Evolutionary conservation across 2,797 vertebrate species (phyloP).

Genomic region (Podargus strigoides): DNA sequence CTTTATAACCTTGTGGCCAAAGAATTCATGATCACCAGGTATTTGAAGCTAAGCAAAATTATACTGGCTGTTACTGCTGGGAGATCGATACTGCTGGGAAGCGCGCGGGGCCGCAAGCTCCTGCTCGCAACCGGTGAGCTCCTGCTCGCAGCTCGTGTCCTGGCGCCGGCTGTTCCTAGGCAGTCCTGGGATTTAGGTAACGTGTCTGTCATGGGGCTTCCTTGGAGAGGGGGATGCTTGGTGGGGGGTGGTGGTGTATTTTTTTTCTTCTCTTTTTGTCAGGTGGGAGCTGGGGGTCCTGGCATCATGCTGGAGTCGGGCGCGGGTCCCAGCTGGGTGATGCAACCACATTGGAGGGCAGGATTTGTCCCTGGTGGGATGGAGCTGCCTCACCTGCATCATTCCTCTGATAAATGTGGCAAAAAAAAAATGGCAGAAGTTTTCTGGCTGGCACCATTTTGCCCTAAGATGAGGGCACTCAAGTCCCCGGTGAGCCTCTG

Average conservation of each 20-base stretch:
- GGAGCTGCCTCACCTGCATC: not conserved
- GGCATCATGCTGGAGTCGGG: accelerated
- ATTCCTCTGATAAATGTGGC: not conserved
- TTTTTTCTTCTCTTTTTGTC: accelerated
- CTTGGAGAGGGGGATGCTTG: too few species aligned
- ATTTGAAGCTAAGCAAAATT: conserved; percentile 71
- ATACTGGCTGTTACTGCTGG: conserved; percentile 36
- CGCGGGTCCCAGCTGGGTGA: accelerated
- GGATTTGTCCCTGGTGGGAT: not conserved
- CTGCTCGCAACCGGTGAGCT: not conserved
- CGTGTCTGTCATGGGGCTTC: too few species aligned
- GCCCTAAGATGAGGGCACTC: accelerated
- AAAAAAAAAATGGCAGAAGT: not conserved
- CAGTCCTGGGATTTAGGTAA: not conserved
- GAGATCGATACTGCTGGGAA: conserved; percentile 59
- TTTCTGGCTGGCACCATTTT: accelerated
- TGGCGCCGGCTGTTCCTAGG: accelerated
- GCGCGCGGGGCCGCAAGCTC: not conserved
- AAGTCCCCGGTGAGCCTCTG: not conserved
- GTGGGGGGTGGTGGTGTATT: too few species aligned
- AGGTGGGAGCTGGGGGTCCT: accelerated
- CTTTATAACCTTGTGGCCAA: conserved; percentile 68
- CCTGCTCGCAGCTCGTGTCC: not conserved
- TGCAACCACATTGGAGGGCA: accelerated
- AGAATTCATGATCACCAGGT: conserved; percentile 61